These are phyloP conservation scores for Steinernema carpocapsae DNA, from an alignment of 2,888 invertebrate genomes.

Conservation along the genomic window DNA sequence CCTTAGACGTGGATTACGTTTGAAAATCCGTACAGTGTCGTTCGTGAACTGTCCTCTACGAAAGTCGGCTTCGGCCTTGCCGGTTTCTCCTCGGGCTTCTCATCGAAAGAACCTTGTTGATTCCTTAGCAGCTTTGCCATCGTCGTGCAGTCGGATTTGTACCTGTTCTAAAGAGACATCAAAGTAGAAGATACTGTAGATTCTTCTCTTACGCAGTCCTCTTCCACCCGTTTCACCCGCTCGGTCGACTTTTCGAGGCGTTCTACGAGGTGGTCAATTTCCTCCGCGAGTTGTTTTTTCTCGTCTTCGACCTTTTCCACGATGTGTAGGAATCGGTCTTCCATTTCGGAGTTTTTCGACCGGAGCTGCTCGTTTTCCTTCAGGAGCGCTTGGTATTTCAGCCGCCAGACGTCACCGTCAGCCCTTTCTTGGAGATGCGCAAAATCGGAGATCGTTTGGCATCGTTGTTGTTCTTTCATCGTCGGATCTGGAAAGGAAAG, in stretches of 20 bases:
- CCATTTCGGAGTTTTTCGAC: conserved; percentile 18
- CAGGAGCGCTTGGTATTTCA: conserved; percentile 17
- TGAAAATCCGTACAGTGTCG: conserved; percentile 7
- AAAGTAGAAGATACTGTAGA: not conserved
- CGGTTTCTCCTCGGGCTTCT: not conserved
- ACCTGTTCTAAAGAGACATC: conserved; percentile 4
- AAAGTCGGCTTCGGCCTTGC: conserved; percentile 2
- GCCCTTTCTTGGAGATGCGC: conserved; percentile 1
- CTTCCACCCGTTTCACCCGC: not conserved
- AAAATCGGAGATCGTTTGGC: conserved; percentile 12
- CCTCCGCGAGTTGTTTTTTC: conserved; percentile 23
- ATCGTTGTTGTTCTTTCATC: conserved; percentile 21
- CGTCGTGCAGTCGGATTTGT: conserved; percentile 19
- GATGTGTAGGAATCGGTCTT: conserved; percentile 18
- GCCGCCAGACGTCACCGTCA: conserved; percentile 13
- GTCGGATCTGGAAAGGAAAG: not conserved
- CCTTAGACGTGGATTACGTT: not conserved
- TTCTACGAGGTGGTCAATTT: conserved; percentile 23
- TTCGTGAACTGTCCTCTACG: conserved; percentile 18
- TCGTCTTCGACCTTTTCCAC: conserved; percentile 28
- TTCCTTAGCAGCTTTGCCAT: not conserved
- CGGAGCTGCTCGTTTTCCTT: conserved; percentile 2
- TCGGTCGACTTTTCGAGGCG: conserved; percentile 16
- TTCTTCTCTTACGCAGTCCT: conserved; percentile 2
- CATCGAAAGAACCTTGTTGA: conserved; percentile 14